Conservation (phyloP, 1,140 invertebrate genomes). For the Mactra quadrangularis region DNA sequence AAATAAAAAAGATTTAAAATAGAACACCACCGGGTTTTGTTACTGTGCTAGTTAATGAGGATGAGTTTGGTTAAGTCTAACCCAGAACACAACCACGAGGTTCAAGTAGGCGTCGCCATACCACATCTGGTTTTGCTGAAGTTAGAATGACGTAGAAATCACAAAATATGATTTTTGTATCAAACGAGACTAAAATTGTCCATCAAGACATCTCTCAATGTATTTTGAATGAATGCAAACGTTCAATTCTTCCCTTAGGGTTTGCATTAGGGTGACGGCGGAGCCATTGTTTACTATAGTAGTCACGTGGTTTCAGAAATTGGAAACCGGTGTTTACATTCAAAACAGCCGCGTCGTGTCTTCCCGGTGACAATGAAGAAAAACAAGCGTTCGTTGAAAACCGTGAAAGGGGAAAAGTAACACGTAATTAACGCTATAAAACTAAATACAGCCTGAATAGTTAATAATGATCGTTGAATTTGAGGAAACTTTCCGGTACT, state of each 20-base stretch:
- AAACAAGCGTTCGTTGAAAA: constrained; percentile 40
- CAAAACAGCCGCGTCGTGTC: constrained; percentile 38
- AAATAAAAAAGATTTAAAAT: too few relatives aligned
- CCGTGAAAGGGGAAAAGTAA: constrained; percentile 31
- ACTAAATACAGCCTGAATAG: constrained; percentile 51
- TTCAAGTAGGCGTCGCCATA: too few relatives aligned
- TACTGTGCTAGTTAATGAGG: too few relatives aligned
- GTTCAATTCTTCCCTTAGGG: constrained; percentile 7
- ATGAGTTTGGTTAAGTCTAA: too few relatives aligned
- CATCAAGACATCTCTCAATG: too few relatives aligned
- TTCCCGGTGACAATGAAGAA: constrained; percentile 16
- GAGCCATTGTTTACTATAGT: constrained; percentile 36
- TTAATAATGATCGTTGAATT: constrained; percentile 27
- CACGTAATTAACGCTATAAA: constrained; percentile 54
- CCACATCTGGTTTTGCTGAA: too few relatives aligned
- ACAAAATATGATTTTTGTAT: too few relatives aligned
- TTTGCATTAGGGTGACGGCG: not conserved
- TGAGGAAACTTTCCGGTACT: constrained; percentile 17
- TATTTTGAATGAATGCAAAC: constrained; percentile 15
- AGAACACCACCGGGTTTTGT: too few relatives aligned
- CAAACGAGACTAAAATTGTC: too few relatives aligned
- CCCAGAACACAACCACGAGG: too few relatives aligned
- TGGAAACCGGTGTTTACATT: constrained; percentile 61
- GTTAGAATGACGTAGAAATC: too few relatives aligned
- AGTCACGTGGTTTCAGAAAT: constrained; percentile 55